phyloP scores from a whole-genome alignment of 2,113 vertebrate species.

The Gnathonemus longibarbis region DNA sequence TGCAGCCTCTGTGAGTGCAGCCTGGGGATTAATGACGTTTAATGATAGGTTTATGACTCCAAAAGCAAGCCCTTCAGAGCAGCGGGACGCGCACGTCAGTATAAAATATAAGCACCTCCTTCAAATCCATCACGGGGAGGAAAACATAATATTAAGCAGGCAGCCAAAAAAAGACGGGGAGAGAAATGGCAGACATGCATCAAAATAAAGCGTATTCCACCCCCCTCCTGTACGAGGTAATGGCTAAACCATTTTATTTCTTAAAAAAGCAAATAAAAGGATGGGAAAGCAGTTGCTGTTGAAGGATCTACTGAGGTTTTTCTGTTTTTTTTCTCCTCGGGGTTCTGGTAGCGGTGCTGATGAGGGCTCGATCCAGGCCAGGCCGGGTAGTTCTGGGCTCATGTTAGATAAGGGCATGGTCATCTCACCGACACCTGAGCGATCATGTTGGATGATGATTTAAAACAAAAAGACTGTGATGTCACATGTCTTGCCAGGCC shows the following conservation, averaged over 20 bases:
- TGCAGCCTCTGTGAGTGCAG: conserved; percentile 37
- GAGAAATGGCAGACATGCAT: conserved; percentile 31
- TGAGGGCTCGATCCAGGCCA: neutral
- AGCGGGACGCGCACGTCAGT: conserved; percentile 42
- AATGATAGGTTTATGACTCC: conserved; percentile 64
- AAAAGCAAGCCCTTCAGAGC: conserved; percentile 44
- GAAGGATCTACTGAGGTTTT: neutral
- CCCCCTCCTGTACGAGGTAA: conserved; percentile 27
- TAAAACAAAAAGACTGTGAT: neutral
- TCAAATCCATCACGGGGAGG: conserved; percentile 46
- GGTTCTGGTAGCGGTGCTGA: neutral
- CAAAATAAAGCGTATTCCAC: conserved; percentile 25
- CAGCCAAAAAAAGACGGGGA: conserved; percentile 15
- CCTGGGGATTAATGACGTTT: conserved; percentile 53
- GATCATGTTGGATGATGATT: neutral
- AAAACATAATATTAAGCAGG: conserved; percentile 38
- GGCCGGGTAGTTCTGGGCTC: neutral
- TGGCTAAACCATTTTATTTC: conserved; percentile 33
- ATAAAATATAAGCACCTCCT: conserved; percentile 45
- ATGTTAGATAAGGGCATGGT: neutral
- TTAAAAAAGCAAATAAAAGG: neutral
- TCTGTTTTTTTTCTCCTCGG: neutral
- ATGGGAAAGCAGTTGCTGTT: neutral
- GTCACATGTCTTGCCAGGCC: neutral
- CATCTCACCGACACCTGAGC: neutral